Base-by-base conservation (phyloP, 2,797 vertebrate species). In the Enteromius anoplus region DNA sequence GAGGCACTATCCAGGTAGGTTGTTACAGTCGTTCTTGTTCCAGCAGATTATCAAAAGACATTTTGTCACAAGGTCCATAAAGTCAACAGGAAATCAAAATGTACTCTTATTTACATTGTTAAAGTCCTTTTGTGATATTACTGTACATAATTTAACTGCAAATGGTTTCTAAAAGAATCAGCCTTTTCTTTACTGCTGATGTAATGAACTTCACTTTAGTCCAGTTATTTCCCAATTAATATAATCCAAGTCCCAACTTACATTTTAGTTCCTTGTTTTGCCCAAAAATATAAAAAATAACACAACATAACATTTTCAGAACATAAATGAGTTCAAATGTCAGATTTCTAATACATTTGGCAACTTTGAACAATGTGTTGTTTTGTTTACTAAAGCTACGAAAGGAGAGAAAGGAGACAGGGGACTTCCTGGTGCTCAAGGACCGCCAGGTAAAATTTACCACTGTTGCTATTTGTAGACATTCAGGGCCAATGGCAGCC, bases 401-500 rank as follows among this genome's bases (percentile, higher is more conserved):
- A 98, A 98, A 90, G 98, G 97, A n/a, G 96, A 98, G 58, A 97
- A 96, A 89, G 98, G 98, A 17, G 97, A 98, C 0, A 84, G 51
- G 49, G 94, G 95, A 1, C 79, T 88, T 0, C 70, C 77, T 0
- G 98, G 98, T 62, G 76, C 90, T 11, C 95, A 96, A 0, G 98
- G 98, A 29, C 90, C 93, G 0, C 93, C 96, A 94, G 97, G 98
- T 98, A 91, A 89, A 87, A 29, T 45, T 32, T 0, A 55, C 45
- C 47, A 75, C 4, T 47, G 14, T 66, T 80, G n/a, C 26, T 53
- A 8, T 68, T 55, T 58, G 15, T 69, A 81, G 29, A 49, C 29
- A 51, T 75, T 66, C 37, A 55, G 34, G 42, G 32, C 58, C 75
- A 55, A 70, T 47, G n/a, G 34, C 34, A 42, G 53, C n/a, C 4